Evolutionary conservation across 1,140 invertebrate genomes (phyloP), one percentile per base, ranked within the genome.

Genomic region (Drosophila insularis): DNA sequence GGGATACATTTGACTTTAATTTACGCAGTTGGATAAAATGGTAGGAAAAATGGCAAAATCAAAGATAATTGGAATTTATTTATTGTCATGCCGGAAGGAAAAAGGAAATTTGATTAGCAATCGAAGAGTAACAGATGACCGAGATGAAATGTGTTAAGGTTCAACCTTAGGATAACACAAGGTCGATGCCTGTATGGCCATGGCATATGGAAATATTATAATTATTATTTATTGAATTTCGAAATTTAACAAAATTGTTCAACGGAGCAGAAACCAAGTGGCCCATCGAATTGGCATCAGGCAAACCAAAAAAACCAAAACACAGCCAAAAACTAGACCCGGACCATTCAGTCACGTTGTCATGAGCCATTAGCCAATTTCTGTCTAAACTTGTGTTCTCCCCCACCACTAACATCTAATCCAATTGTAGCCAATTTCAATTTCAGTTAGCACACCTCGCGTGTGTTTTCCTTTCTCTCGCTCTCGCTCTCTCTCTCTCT

Each of bases 291-390:
- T 75, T 8, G 32, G 27, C 27, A 23, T 46, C 40, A 13, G 40
- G 40, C 40, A 46, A 17, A 46, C 14, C 32, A 32, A 32, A 32
- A 32, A 8, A 35, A 35, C 7, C 10, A 19, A 50, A 50, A 19
- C 14, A 4, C 14, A 17, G 8, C 17, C 3, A 19, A 46, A 23
- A 46, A 50, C 43, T 11, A 19, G 7, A 50, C 10, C 17, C 72
- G 43, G 59, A 35, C 64, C 73, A 75, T 50, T 75, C 64, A 75
- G 72, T 72, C 73, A 75, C 73, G 73, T 75, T 75, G 74, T 65
- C 72, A 75, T 74, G 72, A 65, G 72, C 72, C 73, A 75, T 75
- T 75, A 62, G 59, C 59, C 59, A 62, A 65, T 65, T 56, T 62
- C 40, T 27, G 14, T 31, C 54, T 2, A 23, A 23, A 23, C 23